A percentile compares a stretch with the other conserved stretches of the same genome.
Evolutionary conservation across 2,797 vertebrate genomes (phyloP).

Genomic region (Rhinoraja longicauda): DNA sequence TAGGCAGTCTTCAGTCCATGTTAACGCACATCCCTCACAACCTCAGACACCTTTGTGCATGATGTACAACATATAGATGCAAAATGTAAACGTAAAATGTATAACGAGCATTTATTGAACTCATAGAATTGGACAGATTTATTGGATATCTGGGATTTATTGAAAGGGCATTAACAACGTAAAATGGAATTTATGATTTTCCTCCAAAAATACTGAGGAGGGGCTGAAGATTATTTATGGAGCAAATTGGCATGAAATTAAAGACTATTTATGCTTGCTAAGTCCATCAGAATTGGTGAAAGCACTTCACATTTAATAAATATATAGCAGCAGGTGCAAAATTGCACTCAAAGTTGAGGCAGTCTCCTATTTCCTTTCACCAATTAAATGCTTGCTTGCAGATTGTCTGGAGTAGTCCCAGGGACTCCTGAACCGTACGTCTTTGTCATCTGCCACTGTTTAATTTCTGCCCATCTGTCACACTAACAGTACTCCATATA

Average conservation of each 20-base stretch:
- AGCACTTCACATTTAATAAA: neutral
- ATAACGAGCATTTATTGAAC: neutral
- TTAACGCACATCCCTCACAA: no score
- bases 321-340: conserved; percentile 5
- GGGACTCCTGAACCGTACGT: neutral
- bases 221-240: neutral
- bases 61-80: no score
- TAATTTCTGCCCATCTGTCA: conserved; percentile 2
- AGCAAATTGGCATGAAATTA: neutral
- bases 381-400: neutral
- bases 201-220: neutral
- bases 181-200: neutral
- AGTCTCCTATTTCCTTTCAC: neutral
- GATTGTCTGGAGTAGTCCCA: neutral
- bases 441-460: no score
- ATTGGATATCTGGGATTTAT: neutral
- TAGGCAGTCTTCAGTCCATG: no score
- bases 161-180: neutral
- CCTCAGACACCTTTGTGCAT: no score
- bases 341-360: neutral
- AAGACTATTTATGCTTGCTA: neutral
- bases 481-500: neutral
- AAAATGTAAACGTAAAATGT: neutral
- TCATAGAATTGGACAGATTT: neutral
- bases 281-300: neutral